phyloP scores from a whole-genome alignment of 2,888 invertebrate species.

The Polyommatus iphigenia region DNA sequence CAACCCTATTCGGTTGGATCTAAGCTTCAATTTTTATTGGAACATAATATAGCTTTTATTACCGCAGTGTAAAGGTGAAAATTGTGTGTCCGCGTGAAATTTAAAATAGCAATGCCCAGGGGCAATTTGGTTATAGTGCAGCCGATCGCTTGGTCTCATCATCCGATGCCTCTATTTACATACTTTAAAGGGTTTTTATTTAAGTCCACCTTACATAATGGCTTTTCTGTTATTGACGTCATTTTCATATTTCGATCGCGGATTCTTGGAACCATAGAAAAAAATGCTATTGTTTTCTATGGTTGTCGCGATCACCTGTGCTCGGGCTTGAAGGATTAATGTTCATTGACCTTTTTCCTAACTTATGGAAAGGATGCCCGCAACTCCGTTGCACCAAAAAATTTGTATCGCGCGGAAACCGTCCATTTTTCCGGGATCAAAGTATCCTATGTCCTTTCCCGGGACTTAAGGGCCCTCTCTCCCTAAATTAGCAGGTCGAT shows the following conservation, averaged over 20 bases:
- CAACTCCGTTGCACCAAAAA: too few species aligned
- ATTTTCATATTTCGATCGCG: neutral
- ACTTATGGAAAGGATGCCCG: too few species aligned
- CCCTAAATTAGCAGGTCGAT: too few species aligned
- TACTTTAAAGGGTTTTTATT: constrained; percentile 43
- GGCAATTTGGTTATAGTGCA: constrained; percentile 42
- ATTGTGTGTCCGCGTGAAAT: constrained; percentile 39
- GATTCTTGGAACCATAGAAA: too few species aligned
- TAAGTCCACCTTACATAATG: neutral
- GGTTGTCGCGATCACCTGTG: too few species aligned
- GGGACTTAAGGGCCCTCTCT: too few species aligned
- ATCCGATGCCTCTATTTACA: constrained; percentile 41
- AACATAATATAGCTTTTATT: constrained; percentile 45
- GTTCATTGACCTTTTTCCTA: too few species aligned
- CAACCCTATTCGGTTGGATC: constrained; percentile 38
- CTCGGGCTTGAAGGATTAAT: too few species aligned
- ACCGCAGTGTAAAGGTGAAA: constrained; percentile 46
- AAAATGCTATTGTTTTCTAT: neutral
- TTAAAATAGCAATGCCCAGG: constrained; percentile 40
- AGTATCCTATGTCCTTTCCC: too few species aligned
- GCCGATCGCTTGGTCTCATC: constrained; percentile 43
- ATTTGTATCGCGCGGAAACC: too few species aligned
- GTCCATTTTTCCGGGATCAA: too few species aligned
- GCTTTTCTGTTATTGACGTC: neutral
- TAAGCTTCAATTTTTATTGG: constrained; percentile 35